Evolutionary conservation across 2,888 invertebrate genomes (phyloP), one percentile per base, ranked within the genome.

Genomic region (Eurois occulta): DNA sequence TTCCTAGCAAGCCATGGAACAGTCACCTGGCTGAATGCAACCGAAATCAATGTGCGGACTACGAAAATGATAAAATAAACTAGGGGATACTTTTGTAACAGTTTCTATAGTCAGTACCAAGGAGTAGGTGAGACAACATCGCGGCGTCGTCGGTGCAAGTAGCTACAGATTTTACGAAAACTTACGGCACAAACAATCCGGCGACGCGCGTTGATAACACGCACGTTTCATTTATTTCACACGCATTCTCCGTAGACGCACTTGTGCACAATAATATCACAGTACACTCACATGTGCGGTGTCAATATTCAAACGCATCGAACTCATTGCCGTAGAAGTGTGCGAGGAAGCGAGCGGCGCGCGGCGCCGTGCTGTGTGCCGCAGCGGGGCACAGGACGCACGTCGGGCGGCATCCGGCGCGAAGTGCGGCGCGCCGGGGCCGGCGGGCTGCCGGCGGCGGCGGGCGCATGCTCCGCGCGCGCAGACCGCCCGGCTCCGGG

Each of bases 341-440:
- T 28, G 75, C 1, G 21, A 43, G 41, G n/a, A 41, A 52, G 48
- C 38, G 58, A 43, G 46, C 62, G 62, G 62, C 52, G 55, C 35
- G 72, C 52, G 64, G 64, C 46, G 70, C 43, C 60, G 62, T 58
- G 64, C 70, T 46, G n/a, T 43, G 38, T 28, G 46, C 41, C 41
- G 65, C 84, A 74, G 75, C 71, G 81, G 65, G 71, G 72, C 72
- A 43, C 77, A 65, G 71, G 5, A 32, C 75, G 68, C 76, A 77
- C 79, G 74, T 72, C 67, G 70, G 72, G 69, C 65, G 78, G 84
- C 77, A 77, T 64, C 78, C 72, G 80, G 72, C 86, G 71, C 77
- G 78, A 67, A 73, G 80, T 81, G 81, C 81, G 64, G 82, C 80
- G 77, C 85, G 81, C 48, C 43, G 78, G 75, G 32, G 58, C 55